phyloP scores from a whole-genome alignment of 2,797 vertebrate genomes.

The Tapirus indicus region DNA sequence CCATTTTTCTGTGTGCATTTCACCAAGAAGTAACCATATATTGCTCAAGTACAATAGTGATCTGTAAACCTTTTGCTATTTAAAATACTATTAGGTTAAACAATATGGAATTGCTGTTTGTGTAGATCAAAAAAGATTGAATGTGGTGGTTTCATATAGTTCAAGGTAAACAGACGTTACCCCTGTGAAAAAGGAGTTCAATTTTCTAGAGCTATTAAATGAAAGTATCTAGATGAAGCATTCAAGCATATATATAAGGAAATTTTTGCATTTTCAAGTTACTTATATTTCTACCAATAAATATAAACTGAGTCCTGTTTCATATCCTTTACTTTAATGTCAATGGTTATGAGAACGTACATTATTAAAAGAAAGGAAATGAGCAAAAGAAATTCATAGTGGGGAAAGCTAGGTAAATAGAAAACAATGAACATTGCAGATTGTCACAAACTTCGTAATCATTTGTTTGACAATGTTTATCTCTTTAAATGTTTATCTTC shows the following conservation, averaged over 20 bases:
- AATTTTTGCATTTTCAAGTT: constrained; percentile 55
- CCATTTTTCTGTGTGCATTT: neutral
- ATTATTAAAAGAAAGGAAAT: constrained; percentile 77
- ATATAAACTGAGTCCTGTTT: constrained; percentile 53
- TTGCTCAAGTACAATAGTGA: neutral
- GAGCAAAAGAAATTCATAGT: constrained; percentile 56
- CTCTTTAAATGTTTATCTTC: constrained; percentile 80
- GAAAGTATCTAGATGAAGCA: constrained; percentile 57
- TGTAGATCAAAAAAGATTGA: neutral
- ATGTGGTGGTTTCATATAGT: neutral
- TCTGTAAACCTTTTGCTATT: neutral
- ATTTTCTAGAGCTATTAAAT: constrained; percentile 54
- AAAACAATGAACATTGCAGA: constrained; percentile 76
- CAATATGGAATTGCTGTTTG: constrained; percentile 25
- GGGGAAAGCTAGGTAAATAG: constrained; percentile 58
- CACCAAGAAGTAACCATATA: neutral
- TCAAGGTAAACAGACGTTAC: neutral
- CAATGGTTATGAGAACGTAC: constrained; percentile 58
- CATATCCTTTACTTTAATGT: constrained; percentile 66
- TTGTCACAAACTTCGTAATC: constrained; percentile 72
- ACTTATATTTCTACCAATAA: constrained; percentile 66
- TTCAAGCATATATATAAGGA: neutral
- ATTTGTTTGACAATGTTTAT: constrained; percentile 80
- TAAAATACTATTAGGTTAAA: constrained; percentile 57
- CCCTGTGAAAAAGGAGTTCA: constrained; percentile 32